These are phyloP conservation scores for Cheilosia impressa DNA, from an alignment of 2,888 invertebrate genomes.

Conservation along the genomic window DNA sequence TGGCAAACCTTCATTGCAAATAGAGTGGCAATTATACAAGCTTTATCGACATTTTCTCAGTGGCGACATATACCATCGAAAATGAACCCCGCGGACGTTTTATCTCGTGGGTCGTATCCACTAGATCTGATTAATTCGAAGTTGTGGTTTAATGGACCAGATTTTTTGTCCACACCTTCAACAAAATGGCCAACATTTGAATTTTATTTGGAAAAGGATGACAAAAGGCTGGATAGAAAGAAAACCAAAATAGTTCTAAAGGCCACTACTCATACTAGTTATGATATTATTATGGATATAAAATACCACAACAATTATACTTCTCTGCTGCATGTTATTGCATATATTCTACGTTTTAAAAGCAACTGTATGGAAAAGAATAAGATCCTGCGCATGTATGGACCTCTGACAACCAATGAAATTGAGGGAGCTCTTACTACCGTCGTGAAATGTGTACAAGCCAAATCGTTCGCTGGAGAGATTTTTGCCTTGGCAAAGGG, in stretches of 20 bases:
- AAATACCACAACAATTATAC: slow-evolving; percentile 47
- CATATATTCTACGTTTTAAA: slow-evolving; percentile 48
- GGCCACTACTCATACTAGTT: neutral
- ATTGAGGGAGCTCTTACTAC: slow-evolving; percentile 22
- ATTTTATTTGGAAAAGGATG: slow-evolving; percentile 28
- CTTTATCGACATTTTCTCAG: slow-evolving; percentile 40
- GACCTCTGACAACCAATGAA: slow-evolving; percentile 33
- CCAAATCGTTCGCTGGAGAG: slow-evolving; percentile 28
- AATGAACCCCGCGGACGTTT: too few relatives aligned
- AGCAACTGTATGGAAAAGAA: slow-evolving; percentile 41
- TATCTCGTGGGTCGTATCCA: slow-evolving; percentile 35
- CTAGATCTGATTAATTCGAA: slow-evolving; percentile 28
- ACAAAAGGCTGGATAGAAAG: slow-evolving; percentile 44
- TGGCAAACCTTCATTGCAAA: slow-evolving; percentile 59
- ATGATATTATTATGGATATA: slow-evolving; percentile 36
- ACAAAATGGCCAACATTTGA: slow-evolving; percentile 38
- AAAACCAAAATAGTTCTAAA: slow-evolving; percentile 54
- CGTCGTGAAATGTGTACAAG: slow-evolving; percentile 49
- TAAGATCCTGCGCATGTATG: slow-evolving; percentile 9
- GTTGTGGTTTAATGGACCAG: slow-evolving; percentile 60
- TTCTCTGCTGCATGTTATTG: slow-evolving; percentile 42
- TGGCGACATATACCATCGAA: neutral
- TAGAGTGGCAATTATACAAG: slow-evolving; percentile 42
- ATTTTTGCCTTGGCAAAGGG: neutral
- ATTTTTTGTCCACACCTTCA: slow-evolving; percentile 34